A percentile compares a stretch with the other conserved stretches of the same genome.
phyloP scores from a whole-genome alignment of 2,113 vertebrate species.

The Pomatostomus ruficeps region DNA sequence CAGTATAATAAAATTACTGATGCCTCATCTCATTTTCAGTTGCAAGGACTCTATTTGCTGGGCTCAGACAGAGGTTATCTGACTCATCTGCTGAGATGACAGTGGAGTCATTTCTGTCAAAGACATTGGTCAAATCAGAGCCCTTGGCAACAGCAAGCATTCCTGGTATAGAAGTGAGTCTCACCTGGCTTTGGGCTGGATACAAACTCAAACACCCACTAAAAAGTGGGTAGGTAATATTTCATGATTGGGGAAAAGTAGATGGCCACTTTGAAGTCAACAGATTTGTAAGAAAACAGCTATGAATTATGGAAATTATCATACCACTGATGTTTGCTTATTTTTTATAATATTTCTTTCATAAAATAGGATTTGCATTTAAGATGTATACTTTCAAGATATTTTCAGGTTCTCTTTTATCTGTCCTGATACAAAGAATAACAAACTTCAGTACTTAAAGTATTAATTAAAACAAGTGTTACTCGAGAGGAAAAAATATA shows the following conservation, averaged over 20 bases:
- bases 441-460: not conserved
- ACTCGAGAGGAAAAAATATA: not conserved
- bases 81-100: not conserved
- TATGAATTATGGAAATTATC: not conserved
- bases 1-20: conserved; percentile 26
- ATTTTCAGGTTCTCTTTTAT: not conserved
- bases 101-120: not conserved
- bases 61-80: not conserved
- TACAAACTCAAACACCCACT: not conserved
- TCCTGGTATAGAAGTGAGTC: not conserved
- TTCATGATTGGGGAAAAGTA: not conserved
- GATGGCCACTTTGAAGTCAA: not conserved
- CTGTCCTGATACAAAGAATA: not conserved
- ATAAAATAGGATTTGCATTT: not conserved
- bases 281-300: not conserved
- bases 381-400: not conserved
- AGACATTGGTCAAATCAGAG: not conserved
- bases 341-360: not conserved
- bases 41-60: not conserved
- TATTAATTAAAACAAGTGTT: not conserved
- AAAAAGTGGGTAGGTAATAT: not conserved
- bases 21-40: conserved; percentile 22
- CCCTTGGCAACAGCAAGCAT: not conserved
- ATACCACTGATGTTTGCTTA: not conserved
- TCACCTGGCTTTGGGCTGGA: not conserved